Conservation (phyloP, 2,888 invertebrate species). For the Alitta virens region DNA sequence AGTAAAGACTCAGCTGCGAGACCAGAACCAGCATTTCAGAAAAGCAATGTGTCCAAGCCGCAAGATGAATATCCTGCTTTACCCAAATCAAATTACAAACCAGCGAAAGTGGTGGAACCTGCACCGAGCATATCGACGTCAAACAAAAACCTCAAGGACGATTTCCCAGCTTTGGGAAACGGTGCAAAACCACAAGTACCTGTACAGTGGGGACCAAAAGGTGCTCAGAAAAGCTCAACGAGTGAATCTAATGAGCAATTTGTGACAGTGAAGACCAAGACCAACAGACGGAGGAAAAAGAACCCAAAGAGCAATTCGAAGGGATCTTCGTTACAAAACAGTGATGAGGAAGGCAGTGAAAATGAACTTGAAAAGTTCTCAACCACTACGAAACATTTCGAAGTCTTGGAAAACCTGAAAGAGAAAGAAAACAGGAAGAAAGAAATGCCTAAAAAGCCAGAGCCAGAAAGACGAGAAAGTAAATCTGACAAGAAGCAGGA, state of each 20-base stretch:
- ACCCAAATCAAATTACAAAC: too few relatives aligned
- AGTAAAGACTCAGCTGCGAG: too few relatives aligned
- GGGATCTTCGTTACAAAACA: too few relatives aligned
- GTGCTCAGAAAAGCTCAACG: neutral
- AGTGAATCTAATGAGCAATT: neutral
- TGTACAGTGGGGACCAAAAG: neutral
- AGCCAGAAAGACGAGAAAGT: neutral
- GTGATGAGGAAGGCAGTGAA: neutral
- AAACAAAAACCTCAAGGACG: too few relatives aligned
- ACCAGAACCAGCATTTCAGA: too few relatives aligned
- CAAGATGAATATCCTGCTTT: too few relatives aligned
- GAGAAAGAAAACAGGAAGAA: slow-evolving; percentile 14
- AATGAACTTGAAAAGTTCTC: neutral
- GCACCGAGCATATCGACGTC: too few relatives aligned
- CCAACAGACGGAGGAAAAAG: neutral
- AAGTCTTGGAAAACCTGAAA: slow-evolving; percentile 2
- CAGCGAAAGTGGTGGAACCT: too few relatives aligned
- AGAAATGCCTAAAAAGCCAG: neutral
- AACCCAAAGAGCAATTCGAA: neutral
- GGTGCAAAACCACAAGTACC: too few relatives aligned
- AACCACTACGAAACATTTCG: neutral
- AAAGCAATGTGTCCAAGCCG: too few relatives aligned
- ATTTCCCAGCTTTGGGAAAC: too few relatives aligned
- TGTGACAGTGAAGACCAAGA: neutral
- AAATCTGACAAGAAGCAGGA: neutral